These are phyloP conservation scores for Corythornis vintsioides DNA, from an alignment of 2,113 vertebrate genomes.

Conservation along the genomic window DNA sequence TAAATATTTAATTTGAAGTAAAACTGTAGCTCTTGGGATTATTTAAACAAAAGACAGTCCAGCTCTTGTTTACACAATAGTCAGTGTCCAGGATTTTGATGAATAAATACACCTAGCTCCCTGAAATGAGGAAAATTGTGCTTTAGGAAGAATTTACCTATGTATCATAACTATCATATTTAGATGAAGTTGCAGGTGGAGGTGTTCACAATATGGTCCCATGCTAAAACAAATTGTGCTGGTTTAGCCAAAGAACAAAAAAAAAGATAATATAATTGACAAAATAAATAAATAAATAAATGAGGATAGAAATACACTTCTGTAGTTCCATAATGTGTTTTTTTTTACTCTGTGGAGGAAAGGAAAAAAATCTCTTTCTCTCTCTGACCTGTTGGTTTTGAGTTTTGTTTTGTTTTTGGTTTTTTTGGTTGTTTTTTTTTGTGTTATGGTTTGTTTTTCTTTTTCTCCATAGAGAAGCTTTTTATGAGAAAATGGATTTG, in stretches of 20 bases:
- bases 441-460: no score
- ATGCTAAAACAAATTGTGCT: not conserved
- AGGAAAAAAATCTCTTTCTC: not conserved
- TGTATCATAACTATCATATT: not conserved
- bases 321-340: not conserved
- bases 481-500: not conserved
- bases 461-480: not conserved
- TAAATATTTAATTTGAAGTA: constrained; percentile 38
- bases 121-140: not conserved
- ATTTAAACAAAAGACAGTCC: not conserved
- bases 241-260: not conserved
- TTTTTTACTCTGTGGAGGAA: not conserved
- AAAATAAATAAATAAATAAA: not conserved
- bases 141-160: not conserved
- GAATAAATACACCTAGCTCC: not conserved
- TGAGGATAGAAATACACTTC: not conserved
- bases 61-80: not conserved
- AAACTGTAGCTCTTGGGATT: not conserved
- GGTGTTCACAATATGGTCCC: not conserved
- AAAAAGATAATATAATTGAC: not conserved
- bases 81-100: not conserved
- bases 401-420: not conserved
- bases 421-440: no score
- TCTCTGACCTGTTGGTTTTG: not conserved
- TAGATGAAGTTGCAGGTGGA: not conserved